Conservation (phyloP, 2,113 vertebrate species). For the Upupa epops region DNA sequence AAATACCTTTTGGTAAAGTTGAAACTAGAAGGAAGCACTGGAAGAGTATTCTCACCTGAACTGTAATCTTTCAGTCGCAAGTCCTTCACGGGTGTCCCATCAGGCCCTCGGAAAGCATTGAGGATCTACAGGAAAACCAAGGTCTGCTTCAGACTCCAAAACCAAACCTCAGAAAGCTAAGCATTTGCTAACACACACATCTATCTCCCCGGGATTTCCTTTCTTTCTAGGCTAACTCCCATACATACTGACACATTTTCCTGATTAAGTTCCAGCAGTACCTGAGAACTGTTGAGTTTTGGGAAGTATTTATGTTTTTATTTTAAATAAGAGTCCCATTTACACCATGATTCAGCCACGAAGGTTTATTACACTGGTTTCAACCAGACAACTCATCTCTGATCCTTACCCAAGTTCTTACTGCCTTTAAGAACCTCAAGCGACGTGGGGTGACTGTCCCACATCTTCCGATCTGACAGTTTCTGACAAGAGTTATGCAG, state of each 20-base stretch:
- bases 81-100: conserved; percentile 74
- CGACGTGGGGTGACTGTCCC: neutral
- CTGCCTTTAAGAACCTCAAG: neutral
- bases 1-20: neutral
- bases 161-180: neutral
- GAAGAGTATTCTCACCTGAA: conserved; percentile 73
- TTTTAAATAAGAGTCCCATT: neutral
- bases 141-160: conserved; percentile 9
- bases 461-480: neutral
- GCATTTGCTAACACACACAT: neutral
- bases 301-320: neutral
- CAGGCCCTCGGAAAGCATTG: conserved; percentile 72
- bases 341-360: neutral
- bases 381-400: neutral
- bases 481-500: neutral
- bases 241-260: neutral
- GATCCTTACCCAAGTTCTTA: neutral
- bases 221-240: neutral
- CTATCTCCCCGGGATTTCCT: neutral
- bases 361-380: neutral
- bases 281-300: neutral
- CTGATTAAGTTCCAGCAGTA: neutral
- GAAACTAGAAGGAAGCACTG: neutral
- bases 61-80: conserved; percentile 79
- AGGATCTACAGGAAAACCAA: conserved; percentile 71